Base-by-base conservation (phyloP, 53 echinoderm and acorn worm genomes). In the Astropecten irregularis region DNA sequence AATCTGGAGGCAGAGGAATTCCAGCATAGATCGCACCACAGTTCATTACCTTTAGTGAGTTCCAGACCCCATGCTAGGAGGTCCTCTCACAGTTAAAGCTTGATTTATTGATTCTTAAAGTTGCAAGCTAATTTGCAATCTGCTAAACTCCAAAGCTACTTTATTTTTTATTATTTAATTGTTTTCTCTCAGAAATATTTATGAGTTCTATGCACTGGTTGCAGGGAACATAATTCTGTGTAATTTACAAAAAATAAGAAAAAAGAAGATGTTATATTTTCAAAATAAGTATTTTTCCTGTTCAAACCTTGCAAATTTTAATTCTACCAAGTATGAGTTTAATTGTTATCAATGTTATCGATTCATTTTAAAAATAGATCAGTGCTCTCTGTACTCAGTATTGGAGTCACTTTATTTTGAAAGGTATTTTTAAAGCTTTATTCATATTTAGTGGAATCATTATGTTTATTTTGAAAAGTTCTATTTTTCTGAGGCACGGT, bases 191-290 rank as follows among this genome's bases (percentile, higher is more conserved):
- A 42, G 42, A 20, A 0, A 27, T 27, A 22, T 40, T 8, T 56
- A 8, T 54, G 26, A 25, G 22, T 8, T 57, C 55, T 18, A 26
- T 25, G 42, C 58, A 74, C 74, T 54, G 74, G 74, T 34, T 74
- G 74, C 42, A 37, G 26, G 42, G 39, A 14, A 26, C 26, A 42
- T 6, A 69, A 54, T 5, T 38, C n/a, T 68, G 37, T 73, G n/a
- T n/a, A n/a, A 52, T 20, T 53, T 34, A 21, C 9, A 38, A 71
- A 51, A n/a, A 73, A 16, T n/a, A n/a, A n/a, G n/a, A n/a, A n/a
- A n/a, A n/a, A n/a, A 49, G 19, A 70, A 34, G n/a, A 21, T 73
- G 15, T 0, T 74, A 68, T 68, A 57, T 40, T 57, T 74, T 74
- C 55, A 3, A 74, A 33, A 37, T 55, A 0, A 74, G 38, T 55